Evolutionary conservation across 2,113 vertebrate genomes (phyloP), one percentile per base, ranked within the genome.

Genomic region (Oostethus manadensis): DNA sequence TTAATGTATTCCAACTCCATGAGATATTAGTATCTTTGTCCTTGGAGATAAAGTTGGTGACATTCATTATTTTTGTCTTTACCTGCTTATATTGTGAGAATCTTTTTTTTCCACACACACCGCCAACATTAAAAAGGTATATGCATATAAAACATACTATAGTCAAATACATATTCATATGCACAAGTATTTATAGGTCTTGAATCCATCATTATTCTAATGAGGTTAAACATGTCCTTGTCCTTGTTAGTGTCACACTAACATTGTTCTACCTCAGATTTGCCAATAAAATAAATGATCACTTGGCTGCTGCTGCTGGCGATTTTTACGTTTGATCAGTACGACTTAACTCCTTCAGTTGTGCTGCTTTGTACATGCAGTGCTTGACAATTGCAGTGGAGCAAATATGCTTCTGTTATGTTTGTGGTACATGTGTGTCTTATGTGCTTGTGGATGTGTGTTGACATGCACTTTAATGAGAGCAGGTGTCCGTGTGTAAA

Each of bases 401-500:
- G 51, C 29, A 54, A 38, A 38, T 33, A n/a, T 38, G n/a, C 13
- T 8, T 38, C 6, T 10, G 3, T 54, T 22, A 14, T 50, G 49
- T 65, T 0, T 61, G 21, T 23, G 22, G 29, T 33, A 53, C 29
- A n/a, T 26, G 17, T 38, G n/a, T 20, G 17, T 38, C 3, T 6
- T 38, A 10, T 15, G 21, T 50, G 47, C 60, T 0, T 61, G 21
- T 23, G 22, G 23, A 8, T 48, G 4, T 42, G 38, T 64, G 23
- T 60, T 53, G 11, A 44, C 38, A 9, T 35, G 8, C 35, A 47
- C 45, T 9, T 68, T 79, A 83, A 82, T 86, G 68, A 78, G 74
- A 64, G 50, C 66, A 71, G 43, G 60, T 79, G 82, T 84, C 72
- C 82, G 77, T 84, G 54, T 51, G 66, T 26, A 51, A 45, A 26